Evolutionary conservation across 1,140 invertebrate species (phyloP).

Genomic region (Xylocopa sonorina): DNA sequence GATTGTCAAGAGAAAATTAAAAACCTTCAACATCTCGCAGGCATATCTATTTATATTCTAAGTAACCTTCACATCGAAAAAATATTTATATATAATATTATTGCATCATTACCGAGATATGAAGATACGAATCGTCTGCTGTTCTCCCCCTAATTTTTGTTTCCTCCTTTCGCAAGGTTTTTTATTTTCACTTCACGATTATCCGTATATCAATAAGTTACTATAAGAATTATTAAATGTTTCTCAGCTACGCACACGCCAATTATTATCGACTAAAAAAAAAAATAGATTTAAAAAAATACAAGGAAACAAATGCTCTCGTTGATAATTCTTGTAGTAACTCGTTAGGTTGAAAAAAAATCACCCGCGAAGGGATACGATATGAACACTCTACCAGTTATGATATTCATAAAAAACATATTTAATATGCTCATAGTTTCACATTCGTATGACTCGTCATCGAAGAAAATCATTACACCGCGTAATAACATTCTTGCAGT

Average conservation of each 20-base stretch:
- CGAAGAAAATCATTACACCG: slow-evolving; percentile 9
- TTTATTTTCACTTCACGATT: neutral
- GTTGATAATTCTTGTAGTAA: neutral
- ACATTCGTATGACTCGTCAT: slow-evolving; percentile 10
- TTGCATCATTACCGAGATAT: neutral
- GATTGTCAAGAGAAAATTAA: neutral
- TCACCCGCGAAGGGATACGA: slow-evolving; percentile 14
- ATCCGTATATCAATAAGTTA: neutral
- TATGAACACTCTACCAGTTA: slow-evolving; percentile 1
- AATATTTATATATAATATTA: neutral
- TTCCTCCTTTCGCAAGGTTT: neutral
- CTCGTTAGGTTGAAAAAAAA: neutral
- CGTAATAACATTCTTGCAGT: slow-evolving; percentile 3
- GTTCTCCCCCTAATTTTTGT: neutral
- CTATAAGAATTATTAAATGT: neutral
- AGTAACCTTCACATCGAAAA: neutral
- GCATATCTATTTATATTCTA: neutral
- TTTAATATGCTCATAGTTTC: slow-evolving; percentile 14
- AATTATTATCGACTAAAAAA: too few relatives aligned
- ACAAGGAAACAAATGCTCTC: neutral
- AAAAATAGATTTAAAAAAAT: neutral
- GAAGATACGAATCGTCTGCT: too few relatives aligned
- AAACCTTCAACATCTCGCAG: neutral
- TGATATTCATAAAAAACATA: slow-evolving; percentile 13
- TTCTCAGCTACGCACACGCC: neutral